Percentiles rank a stretch among this genome's conserved stretches.
phyloP scores from a whole-genome alignment of 2,888 invertebrate species.

The Drosophila conformis region DNA sequence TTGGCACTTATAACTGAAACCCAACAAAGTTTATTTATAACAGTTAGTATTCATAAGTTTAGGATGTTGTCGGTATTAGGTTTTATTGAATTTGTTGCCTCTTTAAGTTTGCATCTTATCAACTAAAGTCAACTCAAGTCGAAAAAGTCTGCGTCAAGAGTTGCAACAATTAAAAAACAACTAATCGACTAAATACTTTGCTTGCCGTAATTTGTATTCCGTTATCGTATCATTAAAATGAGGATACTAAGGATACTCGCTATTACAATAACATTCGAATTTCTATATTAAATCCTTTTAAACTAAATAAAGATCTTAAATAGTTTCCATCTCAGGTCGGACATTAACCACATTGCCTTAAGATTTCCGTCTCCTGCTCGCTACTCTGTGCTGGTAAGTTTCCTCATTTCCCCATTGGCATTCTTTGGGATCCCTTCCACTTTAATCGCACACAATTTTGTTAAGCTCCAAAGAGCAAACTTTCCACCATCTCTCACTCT shows the following conservation, averaged over 20 bases:
- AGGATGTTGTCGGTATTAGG: background rate
- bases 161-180: background rate
- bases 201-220: too few species aligned
- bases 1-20: background rate
- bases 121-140: background rate
- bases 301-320: background rate
- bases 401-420: background rate
- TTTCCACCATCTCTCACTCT: background rate
- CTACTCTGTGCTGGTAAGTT: background rate
- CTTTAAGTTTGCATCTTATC: background rate
- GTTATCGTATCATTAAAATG: background rate
- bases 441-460: conserved; percentile 19
- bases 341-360: background rate
- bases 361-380: background rate
- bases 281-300: background rate
- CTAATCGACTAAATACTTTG: too few species aligned
- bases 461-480: conserved; percentile 17
- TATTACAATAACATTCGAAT: background rate
- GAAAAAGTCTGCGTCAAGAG: background rate
- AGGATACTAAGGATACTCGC: background rate
- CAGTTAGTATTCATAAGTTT: background rate
- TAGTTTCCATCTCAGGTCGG: background rate
- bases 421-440: background rate
- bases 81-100: background rate
- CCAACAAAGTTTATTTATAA: background rate